Conservation (phyloP, 2,113 vertebrate species). For the Isichthys henryi region DNA sequence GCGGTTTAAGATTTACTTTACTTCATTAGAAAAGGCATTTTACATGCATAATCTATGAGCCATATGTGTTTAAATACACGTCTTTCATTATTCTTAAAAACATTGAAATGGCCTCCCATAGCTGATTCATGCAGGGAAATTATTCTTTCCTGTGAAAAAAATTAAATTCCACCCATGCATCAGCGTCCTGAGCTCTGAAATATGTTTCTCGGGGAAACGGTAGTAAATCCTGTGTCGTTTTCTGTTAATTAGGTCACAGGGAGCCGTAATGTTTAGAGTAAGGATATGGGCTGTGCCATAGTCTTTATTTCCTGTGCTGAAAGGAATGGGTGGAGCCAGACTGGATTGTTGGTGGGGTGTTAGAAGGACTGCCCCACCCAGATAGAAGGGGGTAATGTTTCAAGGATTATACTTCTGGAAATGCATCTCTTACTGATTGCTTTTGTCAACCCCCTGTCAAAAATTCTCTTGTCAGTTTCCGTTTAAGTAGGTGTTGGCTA, state of each 20-base stretch:
- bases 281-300: neutral
- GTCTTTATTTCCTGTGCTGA: neutral
- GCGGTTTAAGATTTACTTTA: neutral
- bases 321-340: conserved; percentile 2
- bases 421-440: neutral
- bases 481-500: neutral
- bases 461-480: neutral
- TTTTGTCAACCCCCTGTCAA: neutral
- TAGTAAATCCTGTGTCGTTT: neutral
- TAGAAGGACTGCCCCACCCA: neutral
- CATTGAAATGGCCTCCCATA: neutral
- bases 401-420: neutral
- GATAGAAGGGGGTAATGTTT: neutral
- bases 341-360: conserved; percentile 3
- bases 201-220: neutral
- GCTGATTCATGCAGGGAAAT: neutral
- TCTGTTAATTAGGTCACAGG: neutral
- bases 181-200: neutral
- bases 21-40: neutral
- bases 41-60: neutral
- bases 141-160: neutral
- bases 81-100: neutral
- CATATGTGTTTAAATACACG: neutral
- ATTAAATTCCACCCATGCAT: neutral
- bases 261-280: neutral